A percentile compares a stretch with the other conserved stretches of the same genome.
Conservation (phyloP, 23 tunicate species). For the Ciona savignyi region DNA sequence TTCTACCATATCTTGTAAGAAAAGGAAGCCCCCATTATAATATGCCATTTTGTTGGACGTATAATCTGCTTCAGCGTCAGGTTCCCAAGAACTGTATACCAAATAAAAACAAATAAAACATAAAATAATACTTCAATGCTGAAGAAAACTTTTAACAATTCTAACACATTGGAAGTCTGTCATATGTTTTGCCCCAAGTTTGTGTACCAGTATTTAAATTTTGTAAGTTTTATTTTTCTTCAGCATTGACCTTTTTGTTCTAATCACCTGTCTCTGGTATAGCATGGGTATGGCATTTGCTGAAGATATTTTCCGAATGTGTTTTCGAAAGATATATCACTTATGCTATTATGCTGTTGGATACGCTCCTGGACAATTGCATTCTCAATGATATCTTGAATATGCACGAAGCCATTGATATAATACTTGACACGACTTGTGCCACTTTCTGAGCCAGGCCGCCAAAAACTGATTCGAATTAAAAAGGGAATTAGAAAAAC, state of each 20-base stretch:
- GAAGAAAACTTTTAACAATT: no score
- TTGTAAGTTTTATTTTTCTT: no score
- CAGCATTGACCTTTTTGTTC: not conserved
- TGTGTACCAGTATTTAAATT: no score
- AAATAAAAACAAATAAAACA: no score
- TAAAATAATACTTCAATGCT: no score
- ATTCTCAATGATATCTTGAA: slow-evolving; percentile 89
- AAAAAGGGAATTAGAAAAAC: no score
- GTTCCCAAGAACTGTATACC: slow-evolving; percentile 57
- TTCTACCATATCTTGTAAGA: slow-evolving; percentile 82
- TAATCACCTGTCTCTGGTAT: slow-evolving; percentile 76
- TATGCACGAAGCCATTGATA: slow-evolving; percentile 66
- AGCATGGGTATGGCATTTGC: slow-evolving; percentile 84
- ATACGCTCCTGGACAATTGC: slow-evolving; percentile 24
- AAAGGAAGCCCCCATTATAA: slow-evolving; percentile 75
- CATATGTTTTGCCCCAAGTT: no score
- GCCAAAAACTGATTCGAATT: slow-evolving; percentile 98
- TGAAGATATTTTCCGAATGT: slow-evolving; percentile 55
- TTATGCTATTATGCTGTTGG: not conserved
- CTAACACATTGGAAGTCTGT: no score
- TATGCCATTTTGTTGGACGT: slow-evolving; percentile 43
- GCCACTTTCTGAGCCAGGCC: slow-evolving; percentile 66
- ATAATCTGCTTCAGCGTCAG: slow-evolving; percentile 56
- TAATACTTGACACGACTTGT: slow-evolving; percentile 40
- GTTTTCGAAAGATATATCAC: slow-evolving; percentile 1